Base-by-base conservation (phyloP, 2,113 vertebrate species). In the Gasterosteus aculeatus region DNA sequence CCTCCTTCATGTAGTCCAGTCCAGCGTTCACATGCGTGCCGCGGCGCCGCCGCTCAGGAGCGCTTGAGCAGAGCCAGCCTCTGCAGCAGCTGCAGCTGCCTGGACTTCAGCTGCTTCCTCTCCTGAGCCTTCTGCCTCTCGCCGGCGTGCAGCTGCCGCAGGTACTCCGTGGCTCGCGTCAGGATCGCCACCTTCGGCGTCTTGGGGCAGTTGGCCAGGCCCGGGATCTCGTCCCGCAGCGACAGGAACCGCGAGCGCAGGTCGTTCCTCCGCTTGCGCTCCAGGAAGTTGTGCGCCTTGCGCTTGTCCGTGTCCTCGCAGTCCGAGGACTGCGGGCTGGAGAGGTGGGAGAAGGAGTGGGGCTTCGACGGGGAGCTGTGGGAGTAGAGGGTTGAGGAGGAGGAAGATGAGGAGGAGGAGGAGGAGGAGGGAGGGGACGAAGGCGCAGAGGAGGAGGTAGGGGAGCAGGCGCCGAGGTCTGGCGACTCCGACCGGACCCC, bases 171-270 rank as follows among this genome's bases (percentile, higher is more conserved):
- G 41, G 97, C 97, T 68, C 95, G 96, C 72, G 96, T 97, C 84
- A 99, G 92, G 87, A 99, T 98, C 64, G 98, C 96, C 80, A 99
- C 98, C 82, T 99, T 99, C 7, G 98, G 96, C 0, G 97, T 96
- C 83, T 98, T 98, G 86, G 96, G 95, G 83, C 96, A 96, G 89
- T 95, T 93, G 47, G 94, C 95, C 1, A 99, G 92, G 26, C 95
- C 94, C 0, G 98, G 98, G 72, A 99, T 96, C 90, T 98, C 95
- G 82, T 98, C 97, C 86, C 97, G 92, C 77, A 99, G 89, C 0
- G 95, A 96, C 89, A 97, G 92, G 89, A 99, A 99, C 1, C 98
- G 93, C 0, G 96, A 99, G 62, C 98, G 97, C 47, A 99, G 94
- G 85, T 98, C 97, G 0, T 99, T 98, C 47, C 97, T 94, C 1